Conservation (phyloP, 2,113 vertebrate species). For the Burhinus bistriatus region DNA sequence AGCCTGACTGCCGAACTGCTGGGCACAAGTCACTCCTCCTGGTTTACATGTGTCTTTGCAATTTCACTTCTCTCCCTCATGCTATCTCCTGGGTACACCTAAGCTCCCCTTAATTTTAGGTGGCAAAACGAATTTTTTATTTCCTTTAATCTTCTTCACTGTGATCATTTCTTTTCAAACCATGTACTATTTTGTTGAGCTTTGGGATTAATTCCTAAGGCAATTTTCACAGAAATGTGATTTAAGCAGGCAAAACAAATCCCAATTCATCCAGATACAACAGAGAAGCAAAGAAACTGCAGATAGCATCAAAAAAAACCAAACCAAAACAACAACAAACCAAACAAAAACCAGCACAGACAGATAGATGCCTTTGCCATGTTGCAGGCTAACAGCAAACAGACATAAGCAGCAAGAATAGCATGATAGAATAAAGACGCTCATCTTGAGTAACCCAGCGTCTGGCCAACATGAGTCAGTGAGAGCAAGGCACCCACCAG, state of each 20-base stretch:
- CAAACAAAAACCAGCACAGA: not conserved
- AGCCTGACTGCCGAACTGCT: not conserved
- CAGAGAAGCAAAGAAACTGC: not conserved
- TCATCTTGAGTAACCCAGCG: not conserved
- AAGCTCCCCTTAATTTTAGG: not conserved
- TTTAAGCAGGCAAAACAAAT: not conserved
- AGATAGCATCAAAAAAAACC: not conserved
- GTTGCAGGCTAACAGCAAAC: not conserved
- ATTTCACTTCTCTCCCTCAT: not conserved
- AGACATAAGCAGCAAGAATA: not conserved
- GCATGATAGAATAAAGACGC: not conserved
- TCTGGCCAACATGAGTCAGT: not conserved
- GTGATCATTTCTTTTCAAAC: not conserved
- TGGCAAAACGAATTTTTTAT: not conserved
- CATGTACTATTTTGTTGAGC: not conserved
- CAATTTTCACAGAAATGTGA: not conserved
- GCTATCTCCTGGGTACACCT: not conserved
- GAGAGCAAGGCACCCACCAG: not conserved
- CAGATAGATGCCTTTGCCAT: not conserved
- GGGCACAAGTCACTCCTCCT: not conserved
- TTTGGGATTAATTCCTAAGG: not conserved
- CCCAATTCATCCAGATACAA: not conserved
- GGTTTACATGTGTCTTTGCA: not conserved
- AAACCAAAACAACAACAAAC: no score
- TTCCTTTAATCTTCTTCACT: not conserved